Evolutionary conservation across 2,888 invertebrate species (phyloP).

Genomic region (Tineola bisselliella): DNA sequence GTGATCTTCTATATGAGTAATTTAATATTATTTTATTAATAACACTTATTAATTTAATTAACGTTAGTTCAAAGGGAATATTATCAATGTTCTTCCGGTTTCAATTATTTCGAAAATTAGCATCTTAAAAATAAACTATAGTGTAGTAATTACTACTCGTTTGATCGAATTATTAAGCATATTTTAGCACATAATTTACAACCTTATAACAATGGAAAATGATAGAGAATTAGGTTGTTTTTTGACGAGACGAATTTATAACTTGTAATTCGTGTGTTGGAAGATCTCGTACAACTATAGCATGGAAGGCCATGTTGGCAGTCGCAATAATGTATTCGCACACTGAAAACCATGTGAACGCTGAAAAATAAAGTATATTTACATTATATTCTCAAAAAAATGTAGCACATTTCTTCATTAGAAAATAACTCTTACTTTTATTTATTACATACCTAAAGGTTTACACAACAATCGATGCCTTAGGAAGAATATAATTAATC

Average conservation of each 20-base stretch:
- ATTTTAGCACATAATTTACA: not conserved
- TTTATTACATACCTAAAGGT: slow-evolving; percentile 77
- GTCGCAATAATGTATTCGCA: slow-evolving; percentile 93
- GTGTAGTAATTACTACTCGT: not conserved
- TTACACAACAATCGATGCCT: slow-evolving; percentile 90
- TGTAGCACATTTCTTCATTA: not conserved
- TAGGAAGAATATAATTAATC: slow-evolving; percentile 87
- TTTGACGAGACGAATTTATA: slow-evolving; percentile 56
- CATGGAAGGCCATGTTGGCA: slow-evolving; percentile 93
- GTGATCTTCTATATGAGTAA: too few relatives aligned
- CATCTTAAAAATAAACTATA: too few relatives aligned
- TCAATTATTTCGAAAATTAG: too few relatives aligned
- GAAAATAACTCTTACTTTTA: not conserved
- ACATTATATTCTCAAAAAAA: not conserved
- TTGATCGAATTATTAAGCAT: not conserved
- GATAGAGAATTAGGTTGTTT: not conserved
- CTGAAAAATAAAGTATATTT: slow-evolving; percentile 64
- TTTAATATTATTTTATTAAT: too few relatives aligned
- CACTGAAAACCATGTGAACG: slow-evolving; percentile 93
- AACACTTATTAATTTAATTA: too few relatives aligned
- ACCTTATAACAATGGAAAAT: not conserved
- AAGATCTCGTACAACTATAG: slow-evolving; percentile 87
- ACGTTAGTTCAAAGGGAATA: too few relatives aligned
- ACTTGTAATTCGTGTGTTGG: slow-evolving; percentile 83
- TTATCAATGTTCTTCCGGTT: too few relatives aligned